Evolutionary conservation across 2,888 invertebrate species (phyloP).

Genomic region (Pharmacophagus antenor): DNA sequence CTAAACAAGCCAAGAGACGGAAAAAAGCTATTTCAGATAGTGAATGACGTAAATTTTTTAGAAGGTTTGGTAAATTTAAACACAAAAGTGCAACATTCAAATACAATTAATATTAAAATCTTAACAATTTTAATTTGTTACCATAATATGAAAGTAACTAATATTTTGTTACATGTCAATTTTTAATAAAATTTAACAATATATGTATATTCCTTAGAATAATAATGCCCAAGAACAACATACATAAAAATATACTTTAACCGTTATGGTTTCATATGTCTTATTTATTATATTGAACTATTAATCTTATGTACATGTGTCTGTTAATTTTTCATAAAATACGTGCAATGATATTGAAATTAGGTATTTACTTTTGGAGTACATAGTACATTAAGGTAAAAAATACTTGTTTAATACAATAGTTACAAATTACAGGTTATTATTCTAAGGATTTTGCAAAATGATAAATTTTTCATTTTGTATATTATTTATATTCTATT

Average conservation of each 20-base stretch:
- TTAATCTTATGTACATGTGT: neutral
- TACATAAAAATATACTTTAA: neutral
- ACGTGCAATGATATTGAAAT: neutral
- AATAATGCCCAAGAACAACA: neutral
- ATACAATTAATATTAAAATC: slow-evolving; percentile 67
- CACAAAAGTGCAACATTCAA: slow-evolving; percentile 80
- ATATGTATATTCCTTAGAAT: slow-evolving; percentile 5
- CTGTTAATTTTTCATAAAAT: too few relatives aligned
- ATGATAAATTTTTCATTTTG: slow-evolving; percentile 6
- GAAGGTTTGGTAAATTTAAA: slow-evolving; percentile 66
- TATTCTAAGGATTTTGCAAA: slow-evolving; percentile 1
- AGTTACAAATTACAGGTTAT: neutral
- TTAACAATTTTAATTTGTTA: slow-evolving; percentile 32
- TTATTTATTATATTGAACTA: neutral
- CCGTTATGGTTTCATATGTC: neutral
- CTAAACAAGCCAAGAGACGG: slow-evolving; percentile 94
- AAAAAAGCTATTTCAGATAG: slow-evolving; percentile 96
- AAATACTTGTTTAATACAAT: neutral
- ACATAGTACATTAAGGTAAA: neutral
- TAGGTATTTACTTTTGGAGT: neutral
- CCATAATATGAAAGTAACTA: slow-evolving; percentile 33
- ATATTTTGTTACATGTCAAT: slow-evolving; percentile 7
- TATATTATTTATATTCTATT: slow-evolving; percentile 2
- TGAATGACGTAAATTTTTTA: slow-evolving; percentile 86
- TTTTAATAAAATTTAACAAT: slow-evolving; percentile 1